phyloP scores from a whole-genome alignment of 2,797 vertebrate genomes.

The Philypnodon macrostomus region DNA sequence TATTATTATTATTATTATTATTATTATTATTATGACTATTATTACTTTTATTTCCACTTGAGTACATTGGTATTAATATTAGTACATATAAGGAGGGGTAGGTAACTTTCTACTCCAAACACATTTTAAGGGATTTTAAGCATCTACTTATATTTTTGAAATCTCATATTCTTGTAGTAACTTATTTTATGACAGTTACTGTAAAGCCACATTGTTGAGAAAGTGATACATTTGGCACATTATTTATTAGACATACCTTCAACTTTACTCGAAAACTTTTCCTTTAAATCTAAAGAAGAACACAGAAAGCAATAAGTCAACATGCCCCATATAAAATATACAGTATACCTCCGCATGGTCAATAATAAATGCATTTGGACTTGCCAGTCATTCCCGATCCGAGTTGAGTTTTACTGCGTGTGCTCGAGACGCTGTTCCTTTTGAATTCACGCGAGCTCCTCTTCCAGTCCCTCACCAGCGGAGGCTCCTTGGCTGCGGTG shows the following conservation, averaged over 20 bases:
- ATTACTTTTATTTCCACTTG: no score
- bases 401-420: conserved; percentile 34
- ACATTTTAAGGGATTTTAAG: no score
- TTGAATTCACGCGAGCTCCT: conserved; percentile 61
- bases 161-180: no score
- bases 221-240: neutral
- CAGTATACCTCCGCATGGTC: neutral
- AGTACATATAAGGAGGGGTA: no score
- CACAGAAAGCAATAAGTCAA: neutral
- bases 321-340: conserved; percentile 6
- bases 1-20: no score
- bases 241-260: conserved; percentile 57
- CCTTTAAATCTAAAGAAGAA: conserved; percentile 52
- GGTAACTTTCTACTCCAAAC: no score
- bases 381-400: conserved; percentile 50
- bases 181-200: no score
- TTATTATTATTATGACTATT: no score
- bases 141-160: no score
- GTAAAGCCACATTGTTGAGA: no score
- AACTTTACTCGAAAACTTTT: conserved; percentile 60
- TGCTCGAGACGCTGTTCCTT: conserved; percentile 61
- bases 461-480: conserved; percentile 51
- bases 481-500: conserved; percentile 59
- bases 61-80: no score
- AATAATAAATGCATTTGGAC: conserved; percentile 21